A percentile compares a stretch with the other conserved stretches of the same genome.
Evolutionary conservation across 2,888 invertebrate genomes (phyloP).

Genomic region (Crossocerus cetratus): DNA sequence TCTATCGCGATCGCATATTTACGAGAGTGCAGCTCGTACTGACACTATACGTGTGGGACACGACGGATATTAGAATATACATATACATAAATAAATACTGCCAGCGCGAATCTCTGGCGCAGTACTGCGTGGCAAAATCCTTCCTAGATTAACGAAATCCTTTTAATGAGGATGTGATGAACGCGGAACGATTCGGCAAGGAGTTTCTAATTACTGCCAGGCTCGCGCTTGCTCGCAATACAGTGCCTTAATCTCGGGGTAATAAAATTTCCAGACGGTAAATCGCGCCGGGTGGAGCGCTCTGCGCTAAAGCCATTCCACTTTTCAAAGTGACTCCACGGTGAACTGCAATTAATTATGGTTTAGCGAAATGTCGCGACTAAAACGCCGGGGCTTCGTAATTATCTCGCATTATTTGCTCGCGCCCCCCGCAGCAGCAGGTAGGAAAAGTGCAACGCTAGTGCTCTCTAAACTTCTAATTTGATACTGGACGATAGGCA

Average conservation of each 20-base stretch:
- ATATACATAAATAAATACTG: neutral
- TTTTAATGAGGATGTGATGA: neutral
- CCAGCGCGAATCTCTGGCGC: neutral
- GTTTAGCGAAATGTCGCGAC: neutral
- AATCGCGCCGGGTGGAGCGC: neutral
- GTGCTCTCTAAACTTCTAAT: too few species aligned
- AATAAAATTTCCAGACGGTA: slow-evolving; percentile 1
- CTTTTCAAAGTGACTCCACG: neutral
- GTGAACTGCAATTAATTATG: neutral
- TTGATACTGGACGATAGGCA: too few species aligned
- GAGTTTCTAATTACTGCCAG: slow-evolving; percentile 22
- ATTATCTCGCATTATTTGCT: too few species aligned
- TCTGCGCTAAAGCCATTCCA: neutral
- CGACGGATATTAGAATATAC: too few species aligned
- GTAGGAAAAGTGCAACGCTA: too few species aligned
- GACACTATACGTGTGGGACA: too few species aligned
- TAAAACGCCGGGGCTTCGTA: too few species aligned
- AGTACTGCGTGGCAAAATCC: neutral
- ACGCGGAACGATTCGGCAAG: slow-evolving; percentile 2
- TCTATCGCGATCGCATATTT: too few species aligned
- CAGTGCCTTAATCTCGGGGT: slow-evolving; percentile 3
- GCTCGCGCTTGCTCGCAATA: neutral
- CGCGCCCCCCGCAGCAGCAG: too few species aligned
- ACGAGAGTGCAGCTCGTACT: too few species aligned
- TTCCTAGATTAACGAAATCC: slow-evolving; percentile 6